Evolutionary conservation across 2,888 invertebrate species (phyloP).

Genomic region (Cybosia mesomella): DNA sequence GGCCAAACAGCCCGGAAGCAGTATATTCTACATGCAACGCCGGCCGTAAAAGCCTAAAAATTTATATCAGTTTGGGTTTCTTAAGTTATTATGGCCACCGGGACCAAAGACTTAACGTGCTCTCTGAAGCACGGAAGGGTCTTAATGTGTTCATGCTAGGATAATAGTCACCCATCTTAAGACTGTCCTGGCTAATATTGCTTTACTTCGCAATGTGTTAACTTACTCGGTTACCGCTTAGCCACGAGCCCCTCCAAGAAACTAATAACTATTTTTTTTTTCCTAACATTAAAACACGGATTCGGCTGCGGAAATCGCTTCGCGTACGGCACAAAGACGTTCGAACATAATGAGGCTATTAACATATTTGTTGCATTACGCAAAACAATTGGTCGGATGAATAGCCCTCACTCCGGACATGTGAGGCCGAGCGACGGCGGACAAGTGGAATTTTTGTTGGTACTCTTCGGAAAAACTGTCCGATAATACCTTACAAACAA

Average conservation of each 20-base stretch:
- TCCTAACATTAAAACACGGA: conserved; percentile 51
- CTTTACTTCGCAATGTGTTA: not conserved
- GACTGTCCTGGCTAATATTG: not conserved
- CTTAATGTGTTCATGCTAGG: too few relatives aligned
- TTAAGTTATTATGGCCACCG: too few relatives aligned
- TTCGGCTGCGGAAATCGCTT: conserved; percentile 74
- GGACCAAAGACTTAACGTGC: too few relatives aligned
- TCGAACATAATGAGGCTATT: conserved; percentile 72
- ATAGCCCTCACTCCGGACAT: conserved; percentile 60
- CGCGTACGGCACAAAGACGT: conserved; percentile 66
- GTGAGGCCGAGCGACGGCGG: conserved; percentile 48
- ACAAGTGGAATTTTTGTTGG: conserved; percentile 21
- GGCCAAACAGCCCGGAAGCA: too few relatives aligned
- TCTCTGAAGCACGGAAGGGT: too few relatives aligned
- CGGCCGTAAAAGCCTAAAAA: too few relatives aligned
- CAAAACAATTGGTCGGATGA: conserved; percentile 62
- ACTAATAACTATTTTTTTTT: conserved; percentile 25
- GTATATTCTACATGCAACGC: too few relatives aligned
- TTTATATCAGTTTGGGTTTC: too few relatives aligned
- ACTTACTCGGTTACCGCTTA: not conserved
- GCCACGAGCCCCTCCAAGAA: conserved; percentile 10
- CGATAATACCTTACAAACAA: not conserved
- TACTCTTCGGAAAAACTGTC: not conserved
- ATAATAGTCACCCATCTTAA: not conserved
- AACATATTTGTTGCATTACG: conserved; percentile 79